Base-by-base conservation (phyloP, 2,797 vertebrate genomes). In the Lates japonicus region DNA sequence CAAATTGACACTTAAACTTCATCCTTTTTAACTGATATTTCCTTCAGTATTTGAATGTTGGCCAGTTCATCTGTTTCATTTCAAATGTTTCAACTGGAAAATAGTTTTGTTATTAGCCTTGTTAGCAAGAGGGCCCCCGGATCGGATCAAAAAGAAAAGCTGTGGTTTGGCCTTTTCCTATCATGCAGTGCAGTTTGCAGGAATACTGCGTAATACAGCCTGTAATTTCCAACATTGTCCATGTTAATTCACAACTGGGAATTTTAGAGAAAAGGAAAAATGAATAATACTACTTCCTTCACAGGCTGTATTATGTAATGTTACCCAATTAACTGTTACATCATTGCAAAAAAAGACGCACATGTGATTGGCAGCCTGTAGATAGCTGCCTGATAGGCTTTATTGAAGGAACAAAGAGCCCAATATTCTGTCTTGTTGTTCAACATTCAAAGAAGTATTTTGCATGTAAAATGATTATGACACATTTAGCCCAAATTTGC, bases 321-420 rank as follows among this genome's bases (percentile, higher is more conserved):
- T 29, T 29, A 29, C 25, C 25, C 25, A 29, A 29, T 29, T 29
- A 29, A 29, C 46, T 14, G 41, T 42, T 42, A 42, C 46, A 48
- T 44, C 42, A 44, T 10, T 44, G 42, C 8, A 44, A 44, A 44
- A 44, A 16, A 44, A 44, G 16, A 44, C 39, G 7, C 39, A 39
- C 41, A 10, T 42, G 41, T 42, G 41, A 42, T 14, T 42, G 12
- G 41, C 41, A 42, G 41, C 3, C 12, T 42, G 3, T 42, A 42
- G 12, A 42, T 12, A 42, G 41, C 55, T 16, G 52, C 46, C 61
- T 71, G 62, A 62, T 33, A 57, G 49, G 25, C 35, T 11, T 72
- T 72, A 39, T 42, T 68, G 12, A 72, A 49, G 68, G 61, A 70
- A 62, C 67, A 70, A 76, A 70, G 48, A 31, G 29, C 19, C 46